Base-by-base conservation (phyloP, 2,888 invertebrate species). In the Chloroclysta siterata region DNA sequence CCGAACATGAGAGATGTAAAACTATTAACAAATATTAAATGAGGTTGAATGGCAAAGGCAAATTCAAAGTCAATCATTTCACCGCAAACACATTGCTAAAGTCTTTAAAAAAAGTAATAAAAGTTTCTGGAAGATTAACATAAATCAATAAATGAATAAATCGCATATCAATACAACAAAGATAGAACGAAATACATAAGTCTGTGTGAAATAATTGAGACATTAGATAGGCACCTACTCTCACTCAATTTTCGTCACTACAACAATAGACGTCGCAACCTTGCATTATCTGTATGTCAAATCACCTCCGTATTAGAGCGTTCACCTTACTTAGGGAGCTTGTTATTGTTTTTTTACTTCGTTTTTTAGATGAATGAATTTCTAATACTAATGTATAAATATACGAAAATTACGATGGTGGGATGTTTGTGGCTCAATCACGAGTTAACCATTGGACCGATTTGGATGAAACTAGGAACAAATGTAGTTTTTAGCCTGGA, bases 181-280 rank as follows among this genome's bases (percentile, higher is more conserved):
- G 22, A 22, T 22, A 22, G 36, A 11, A 14, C 29, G 41, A 44
- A n/a, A 53, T 53, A 60, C 41, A 53, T 53, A 54, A 51, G 13
- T 3, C 39, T 51, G 44, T 48, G 59, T 54, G 60, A 67, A 70
- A 72, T 55, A 55, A 55, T 70, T 63, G 60, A 70, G 65, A 72
- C 63, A 72, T 70, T 70, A 70, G 5, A 13, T 70, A 70, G 8
- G 8, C 13, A 53, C 17, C 53, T 42, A 54, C 67, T 68, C 68
- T 63, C 68, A 63, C 71, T 72, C 50, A 63, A 65, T 71, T 69
- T 65, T 67, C 63, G 67, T 67, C 67, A 64, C 63, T 53, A 47
- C 39, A 53, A 61, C 70, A 72, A 68, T 69, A 68, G 54, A 58
- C 52, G 53, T 22, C 56, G 64, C 60, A 68, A 63, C 57, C 56